Evolutionary conservation across 1,140 invertebrate genomes (phyloP).

Genomic region (Ceratosolen fusciceps): DNA sequence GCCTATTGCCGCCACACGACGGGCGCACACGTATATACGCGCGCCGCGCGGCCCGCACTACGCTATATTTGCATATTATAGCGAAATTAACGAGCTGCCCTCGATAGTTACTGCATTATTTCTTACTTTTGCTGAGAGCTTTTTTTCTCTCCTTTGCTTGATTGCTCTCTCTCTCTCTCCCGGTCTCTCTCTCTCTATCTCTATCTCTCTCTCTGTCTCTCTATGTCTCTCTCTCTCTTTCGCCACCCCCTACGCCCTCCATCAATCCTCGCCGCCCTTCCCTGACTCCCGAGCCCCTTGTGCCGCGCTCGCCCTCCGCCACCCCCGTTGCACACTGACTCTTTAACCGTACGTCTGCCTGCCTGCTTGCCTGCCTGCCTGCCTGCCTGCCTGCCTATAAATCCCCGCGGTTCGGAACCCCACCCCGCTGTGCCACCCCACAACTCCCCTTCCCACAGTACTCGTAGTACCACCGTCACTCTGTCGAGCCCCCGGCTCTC

Average conservation of each 20-base stretch:
- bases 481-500: too few relatives aligned
- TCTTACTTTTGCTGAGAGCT: slow-evolving; percentile 7
- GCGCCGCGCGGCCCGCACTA: neutral
- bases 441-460: too few relatives aligned
- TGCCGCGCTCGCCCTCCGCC: too few relatives aligned
- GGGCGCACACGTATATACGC: neutral
- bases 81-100: slow-evolving; percentile 41
- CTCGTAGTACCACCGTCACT: too few relatives aligned
- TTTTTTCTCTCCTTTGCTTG: neutral
- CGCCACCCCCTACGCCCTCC: neutral
- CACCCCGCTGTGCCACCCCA: neutral
- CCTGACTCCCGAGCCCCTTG: too few relatives aligned
- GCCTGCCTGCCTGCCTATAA: too few relatives aligned
- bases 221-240: neutral
- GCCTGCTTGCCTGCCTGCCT: too few relatives aligned
- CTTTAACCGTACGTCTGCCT: too few relatives aligned
- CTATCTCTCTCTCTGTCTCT: neutral
- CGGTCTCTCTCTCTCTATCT: neutral
- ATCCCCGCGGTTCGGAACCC: neutral
- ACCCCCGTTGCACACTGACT: too few relatives aligned
- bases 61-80: slow-evolving; percentile 44
- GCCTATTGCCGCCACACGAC: neutral
- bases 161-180: neutral
- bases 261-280: too few relatives aligned
- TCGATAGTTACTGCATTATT: slow-evolving; percentile 36